phyloP scores from a whole-genome alignment of 1,140 invertebrate genomes.

The Diorhabda elongata region DNA sequence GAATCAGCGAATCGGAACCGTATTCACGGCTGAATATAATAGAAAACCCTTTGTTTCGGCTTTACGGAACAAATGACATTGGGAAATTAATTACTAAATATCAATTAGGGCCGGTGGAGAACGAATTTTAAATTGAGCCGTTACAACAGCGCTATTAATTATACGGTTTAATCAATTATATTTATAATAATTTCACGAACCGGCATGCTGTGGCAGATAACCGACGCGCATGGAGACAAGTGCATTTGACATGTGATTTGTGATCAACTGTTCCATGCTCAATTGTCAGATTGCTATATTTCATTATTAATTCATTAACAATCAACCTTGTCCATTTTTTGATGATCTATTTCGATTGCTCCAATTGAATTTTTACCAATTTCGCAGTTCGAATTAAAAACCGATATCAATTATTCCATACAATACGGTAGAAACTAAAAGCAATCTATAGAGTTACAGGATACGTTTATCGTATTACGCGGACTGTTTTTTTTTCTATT shows the following conservation, averaged over 20 bases:
- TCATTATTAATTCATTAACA: not conserved
- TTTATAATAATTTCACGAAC: constrained; percentile 18
- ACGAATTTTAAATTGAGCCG: constrained; percentile 18
- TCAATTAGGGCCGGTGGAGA: constrained; percentile 16
- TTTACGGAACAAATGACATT: constrained; percentile 19
- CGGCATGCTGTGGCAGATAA: constrained; percentile 3
- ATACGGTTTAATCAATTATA: constrained; percentile 17
- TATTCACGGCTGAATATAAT: constrained; percentile 1
- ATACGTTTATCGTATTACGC: no score
- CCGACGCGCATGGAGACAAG: constrained; percentile 1
- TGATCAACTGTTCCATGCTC: constrained; percentile 5
- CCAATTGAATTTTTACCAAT: not conserved
- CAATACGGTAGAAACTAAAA: no score
- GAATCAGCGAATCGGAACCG: constrained; percentile 15
- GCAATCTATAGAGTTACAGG: no score
- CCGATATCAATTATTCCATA: no score
- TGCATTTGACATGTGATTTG: constrained; percentile 18
- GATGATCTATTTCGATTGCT: not conserved
- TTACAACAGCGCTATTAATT: constrained; percentile 16
- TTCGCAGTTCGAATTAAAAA: not conserved
- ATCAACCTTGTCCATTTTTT: constrained; percentile 1
- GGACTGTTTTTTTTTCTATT: no score
- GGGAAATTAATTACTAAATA: constrained; percentile 20
- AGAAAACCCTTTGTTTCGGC: constrained; percentile 18
- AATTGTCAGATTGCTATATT: constrained; percentile 14